Conservation (phyloP, 1,140 invertebrate species). For the honey bee (Apis mellifera) region Amel_HAv3.1 CM009939.2:10720001-10720500, state of each 20-base stretch:
- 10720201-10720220: slow-evolving; percentile 52
- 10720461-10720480: no score
- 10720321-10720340: slow-evolving; percentile 72
- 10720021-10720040: slow-evolving; percentile 34
- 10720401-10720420: not conserved
- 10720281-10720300: slow-evolving; percentile 77
- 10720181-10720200: slow-evolving; percentile 36
- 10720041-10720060: not conserved
- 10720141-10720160: slow-evolving; percentile 39
- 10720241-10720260: slow-evolving; percentile 63
- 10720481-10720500: no score
- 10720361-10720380: slow-evolving; percentile 21
- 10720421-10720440: not conserved
- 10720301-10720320: slow-evolving; percentile 70
- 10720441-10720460: not conserved
- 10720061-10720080: not conserved
- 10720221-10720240: slow-evolving; percentile 66
- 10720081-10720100: slow-evolving; percentile 13
- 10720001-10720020: not conserved
- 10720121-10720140: slow-evolving; percentile 13
- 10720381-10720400: not conserved
- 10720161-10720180: slow-evolving; percentile 27
- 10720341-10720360: slow-evolving; percentile 64
- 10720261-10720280: slow-evolving; percentile 73
- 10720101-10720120: not conserved